A percentile compares a stretch with the other conserved stretches of the same genome.
phyloP scores from a whole-genome alignment of 1,140 invertebrate genomes.

The Ridgeia piscesae region DNA sequence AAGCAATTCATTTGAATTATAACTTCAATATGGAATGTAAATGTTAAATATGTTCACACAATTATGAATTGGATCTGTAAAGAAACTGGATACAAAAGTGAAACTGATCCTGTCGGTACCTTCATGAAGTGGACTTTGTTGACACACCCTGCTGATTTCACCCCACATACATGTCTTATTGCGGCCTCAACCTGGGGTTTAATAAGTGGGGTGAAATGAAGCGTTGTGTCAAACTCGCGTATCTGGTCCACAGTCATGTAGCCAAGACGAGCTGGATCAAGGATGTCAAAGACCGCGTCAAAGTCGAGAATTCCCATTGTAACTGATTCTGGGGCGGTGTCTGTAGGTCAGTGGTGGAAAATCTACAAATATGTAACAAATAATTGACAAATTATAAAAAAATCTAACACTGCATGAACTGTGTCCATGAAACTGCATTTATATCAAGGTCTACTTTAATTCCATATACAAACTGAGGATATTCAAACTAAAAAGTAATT shows the following conservation, averaged over 20 bases:
- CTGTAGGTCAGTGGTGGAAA: neutral
- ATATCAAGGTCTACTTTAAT: too few species aligned
- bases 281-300: slow-evolving; percentile 41
- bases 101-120: slow-evolving; percentile 26
- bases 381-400: too few species aligned
- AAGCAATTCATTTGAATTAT: neutral
- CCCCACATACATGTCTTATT: slow-evolving; percentile 40
- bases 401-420: too few species aligned
- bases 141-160: slow-evolving; percentile 25
- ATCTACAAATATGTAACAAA: neutral
- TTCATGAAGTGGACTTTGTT: slow-evolving; percentile 37
- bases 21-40: neutral
- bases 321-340: neutral
- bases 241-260: slow-evolving; percentile 39
- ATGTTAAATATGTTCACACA: neutral
- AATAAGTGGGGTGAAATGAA: slow-evolving; percentile 38
- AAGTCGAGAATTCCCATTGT: slow-evolving; percentile 46
- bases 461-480: too few species aligned
- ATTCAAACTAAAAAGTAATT: too few species aligned
- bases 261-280: slow-evolving; percentile 42
- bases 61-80: neutral
- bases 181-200: slow-evolving; percentile 40
- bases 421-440: too few species aligned
- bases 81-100: neutral
- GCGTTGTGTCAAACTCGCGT: slow-evolving; percentile 37